phyloP scores from a whole-genome alignment of 2,797 vertebrate species.

The Diplodus puntazzo region DNA sequence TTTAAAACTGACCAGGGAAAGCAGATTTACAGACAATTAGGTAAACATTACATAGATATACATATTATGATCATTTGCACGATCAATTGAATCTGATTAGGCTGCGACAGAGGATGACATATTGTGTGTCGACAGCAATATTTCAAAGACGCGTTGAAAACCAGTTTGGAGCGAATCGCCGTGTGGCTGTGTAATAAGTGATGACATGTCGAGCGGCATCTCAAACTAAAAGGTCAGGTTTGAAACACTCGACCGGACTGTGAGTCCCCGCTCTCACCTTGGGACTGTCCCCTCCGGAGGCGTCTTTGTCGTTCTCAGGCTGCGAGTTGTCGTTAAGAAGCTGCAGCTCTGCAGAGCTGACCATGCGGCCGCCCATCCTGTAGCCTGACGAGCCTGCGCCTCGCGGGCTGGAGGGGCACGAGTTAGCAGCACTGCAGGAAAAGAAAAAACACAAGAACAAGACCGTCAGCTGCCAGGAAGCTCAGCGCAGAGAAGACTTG shows the following conservation, averaged over 20 bases:
- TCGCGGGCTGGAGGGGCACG: slow-evolving; percentile 97
- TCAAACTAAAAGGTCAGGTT: not conserved
- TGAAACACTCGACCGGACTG: not conserved
- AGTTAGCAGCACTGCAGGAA: slow-evolving; percentile 93
- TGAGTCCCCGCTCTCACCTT: slow-evolving; percentile 87
- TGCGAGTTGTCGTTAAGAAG: slow-evolving; percentile 94
- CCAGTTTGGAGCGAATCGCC: not conserved
- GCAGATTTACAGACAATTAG: no score
- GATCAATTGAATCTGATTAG: no score
- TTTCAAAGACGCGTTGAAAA: not conserved
- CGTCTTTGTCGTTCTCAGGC: slow-evolving; percentile 96
- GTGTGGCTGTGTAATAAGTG: not conserved
- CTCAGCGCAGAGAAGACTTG: not conserved
- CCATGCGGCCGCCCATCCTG: slow-evolving; percentile 91
- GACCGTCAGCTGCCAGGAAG: not conserved
- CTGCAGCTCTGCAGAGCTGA: slow-evolving; percentile 91
- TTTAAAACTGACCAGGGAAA: not conserved
- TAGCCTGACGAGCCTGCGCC: slow-evolving; percentile 96
- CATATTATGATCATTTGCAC: no score
- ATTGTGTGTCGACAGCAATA: not conserved
- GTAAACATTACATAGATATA: not conserved
- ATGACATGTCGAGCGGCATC: not conserved
- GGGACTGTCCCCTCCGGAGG: slow-evolving; percentile 95
- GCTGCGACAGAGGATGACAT: no score
- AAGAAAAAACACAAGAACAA: not conserved